Conservation (phyloP, 2,888 invertebrate genomes). For the Eristalis tenax region DNA sequence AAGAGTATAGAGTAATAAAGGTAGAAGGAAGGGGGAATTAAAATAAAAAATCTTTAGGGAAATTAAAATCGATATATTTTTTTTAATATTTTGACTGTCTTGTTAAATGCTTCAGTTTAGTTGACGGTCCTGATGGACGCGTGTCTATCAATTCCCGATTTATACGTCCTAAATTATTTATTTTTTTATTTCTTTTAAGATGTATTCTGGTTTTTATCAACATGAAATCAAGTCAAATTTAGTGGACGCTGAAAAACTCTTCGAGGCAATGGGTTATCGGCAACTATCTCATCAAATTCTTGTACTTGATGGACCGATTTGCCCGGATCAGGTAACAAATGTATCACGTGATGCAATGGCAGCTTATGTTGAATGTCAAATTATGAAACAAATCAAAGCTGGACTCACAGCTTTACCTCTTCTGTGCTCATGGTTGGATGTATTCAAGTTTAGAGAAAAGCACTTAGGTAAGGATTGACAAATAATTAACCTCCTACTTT, state of each 20-base stretch:
- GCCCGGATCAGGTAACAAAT: slow-evolving; percentile 90
- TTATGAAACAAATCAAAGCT: slow-evolving; percentile 88
- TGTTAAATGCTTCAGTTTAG: no score
- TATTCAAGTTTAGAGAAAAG: slow-evolving; percentile 81
- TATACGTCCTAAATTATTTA: background rate
- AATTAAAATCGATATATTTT: no score
- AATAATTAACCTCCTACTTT: background rate
- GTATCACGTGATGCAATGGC: slow-evolving; percentile 92
- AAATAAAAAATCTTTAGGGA: no score
- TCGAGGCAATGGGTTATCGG: slow-evolving; percentile 92
- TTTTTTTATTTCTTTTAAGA: slow-evolving; percentile 81
- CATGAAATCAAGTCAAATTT: slow-evolving; percentile 92
- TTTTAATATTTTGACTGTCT: no score
- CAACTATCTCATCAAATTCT: slow-evolving; percentile 83
- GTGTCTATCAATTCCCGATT: no score
- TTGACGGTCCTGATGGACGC: no score
- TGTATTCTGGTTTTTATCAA: slow-evolving; percentile 93
- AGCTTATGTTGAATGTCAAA: slow-evolving; percentile 94
- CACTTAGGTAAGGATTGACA: slow-evolving; percentile 74
- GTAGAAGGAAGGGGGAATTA: slow-evolving; percentile 81
- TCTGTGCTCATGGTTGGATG: slow-evolving; percentile 85
- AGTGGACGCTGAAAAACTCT: slow-evolving; percentile 88
- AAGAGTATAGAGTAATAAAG: slow-evolving; percentile 91
- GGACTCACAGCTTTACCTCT: slow-evolving; percentile 85
- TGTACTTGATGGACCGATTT: slow-evolving; percentile 88